Percentiles rank a stretch among this genome's conserved stretches.
Evolutionary conservation across 2,888 invertebrate species (phyloP).

Genomic region (Leucophenga montana): DNA sequence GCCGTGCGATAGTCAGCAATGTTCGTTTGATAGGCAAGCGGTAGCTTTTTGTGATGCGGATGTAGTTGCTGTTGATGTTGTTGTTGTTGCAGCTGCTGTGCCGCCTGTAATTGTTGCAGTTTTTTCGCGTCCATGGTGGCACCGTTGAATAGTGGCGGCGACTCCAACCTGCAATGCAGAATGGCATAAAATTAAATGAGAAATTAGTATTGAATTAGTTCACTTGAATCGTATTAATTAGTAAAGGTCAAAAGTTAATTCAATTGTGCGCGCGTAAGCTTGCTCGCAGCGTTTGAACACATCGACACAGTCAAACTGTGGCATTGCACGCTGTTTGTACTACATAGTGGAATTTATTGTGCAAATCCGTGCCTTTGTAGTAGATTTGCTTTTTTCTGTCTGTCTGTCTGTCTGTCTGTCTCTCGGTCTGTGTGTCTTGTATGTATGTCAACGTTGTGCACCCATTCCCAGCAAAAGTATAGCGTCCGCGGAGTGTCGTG

Average conservation of each 20-base stretch:
- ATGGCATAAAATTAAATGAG: slow-evolving; percentile 11
- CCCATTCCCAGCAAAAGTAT: slow-evolving; percentile 25
- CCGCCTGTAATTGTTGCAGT: slow-evolving; percentile 73
- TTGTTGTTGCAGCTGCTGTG: slow-evolving; percentile 39
- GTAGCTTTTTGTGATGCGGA: slow-evolving; percentile 72
- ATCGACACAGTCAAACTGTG: neutral
- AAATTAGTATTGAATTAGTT: slow-evolving; percentile 11
- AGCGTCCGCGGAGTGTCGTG: too few relatives aligned
- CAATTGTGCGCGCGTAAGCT: slow-evolving; percentile 44
- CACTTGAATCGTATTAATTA: slow-evolving; percentile 9
- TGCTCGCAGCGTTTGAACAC: slow-evolving; percentile 12
- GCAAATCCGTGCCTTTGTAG: slow-evolving; percentile 4
- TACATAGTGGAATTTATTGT: slow-evolving; percentile 10
- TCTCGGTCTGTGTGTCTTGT: neutral
- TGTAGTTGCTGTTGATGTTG: too few relatives aligned
- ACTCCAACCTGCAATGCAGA: slow-evolving; percentile 78
- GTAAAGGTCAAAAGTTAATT: slow-evolving; percentile 48
- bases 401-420: neutral
- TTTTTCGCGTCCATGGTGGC: slow-evolving; percentile 81
- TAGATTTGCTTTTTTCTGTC: neutral
- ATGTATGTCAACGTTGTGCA: neutral
- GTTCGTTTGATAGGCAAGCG: slow-evolving; percentile 73
- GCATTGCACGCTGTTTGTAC: slow-evolving; percentile 28
- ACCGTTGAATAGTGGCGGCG: slow-evolving; percentile 79
- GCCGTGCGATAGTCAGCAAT: slow-evolving; percentile 75